Conservation (phyloP, 2,888 invertebrate species). For the Lymantria monacha region DNA sequence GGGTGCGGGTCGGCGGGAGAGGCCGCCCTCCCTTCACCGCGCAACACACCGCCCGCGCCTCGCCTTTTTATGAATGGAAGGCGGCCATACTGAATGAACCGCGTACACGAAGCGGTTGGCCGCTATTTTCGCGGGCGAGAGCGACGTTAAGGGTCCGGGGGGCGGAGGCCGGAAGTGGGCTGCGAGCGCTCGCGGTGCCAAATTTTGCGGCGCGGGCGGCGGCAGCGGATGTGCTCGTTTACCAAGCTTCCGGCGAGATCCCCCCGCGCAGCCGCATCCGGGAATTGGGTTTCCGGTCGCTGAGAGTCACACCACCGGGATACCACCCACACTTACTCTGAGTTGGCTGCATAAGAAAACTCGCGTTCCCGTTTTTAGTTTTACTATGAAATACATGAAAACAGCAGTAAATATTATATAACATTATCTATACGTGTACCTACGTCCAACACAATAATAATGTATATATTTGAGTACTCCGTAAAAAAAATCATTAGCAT, state of each 20-base stretch:
- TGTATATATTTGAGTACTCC: slow-evolving; percentile 27
- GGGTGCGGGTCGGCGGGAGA: slow-evolving; percentile 77
- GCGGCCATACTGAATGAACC: slow-evolving; percentile 88
- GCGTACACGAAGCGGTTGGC: slow-evolving; percentile 83
- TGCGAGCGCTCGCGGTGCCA: slow-evolving; percentile 79
- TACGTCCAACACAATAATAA: slow-evolving; percentile 14
- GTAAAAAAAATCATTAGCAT: slow-evolving; percentile 35
- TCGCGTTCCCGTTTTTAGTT: not conserved
- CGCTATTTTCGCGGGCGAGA: slow-evolving; percentile 80
- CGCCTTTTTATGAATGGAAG: slow-evolving; percentile 88
- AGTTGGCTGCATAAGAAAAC: slow-evolving; percentile 27
- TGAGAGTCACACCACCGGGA: slow-evolving; percentile 71
- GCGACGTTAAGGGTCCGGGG: slow-evolving; percentile 68
- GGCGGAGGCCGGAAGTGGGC: slow-evolving; percentile 78
- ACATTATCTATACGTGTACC: not conserved
- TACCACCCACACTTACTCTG: slow-evolving; percentile 77
- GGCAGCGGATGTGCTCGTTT: slow-evolving; percentile 81
- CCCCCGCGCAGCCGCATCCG: slow-evolving; percentile 81
- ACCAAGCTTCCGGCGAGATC: slow-evolving; percentile 80
- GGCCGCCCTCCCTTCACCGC: slow-evolving; percentile 78
- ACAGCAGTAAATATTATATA: not conserved
- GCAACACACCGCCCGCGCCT: slow-evolving; percentile 72
- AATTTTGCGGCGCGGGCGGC: slow-evolving; percentile 82
- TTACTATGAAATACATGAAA: not conserved
- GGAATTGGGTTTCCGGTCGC: slow-evolving; percentile 81